Evolutionary conservation across 2,797 vertebrate genomes (phyloP).

Genomic region (Pipistrellus pipistrellus): DNA sequence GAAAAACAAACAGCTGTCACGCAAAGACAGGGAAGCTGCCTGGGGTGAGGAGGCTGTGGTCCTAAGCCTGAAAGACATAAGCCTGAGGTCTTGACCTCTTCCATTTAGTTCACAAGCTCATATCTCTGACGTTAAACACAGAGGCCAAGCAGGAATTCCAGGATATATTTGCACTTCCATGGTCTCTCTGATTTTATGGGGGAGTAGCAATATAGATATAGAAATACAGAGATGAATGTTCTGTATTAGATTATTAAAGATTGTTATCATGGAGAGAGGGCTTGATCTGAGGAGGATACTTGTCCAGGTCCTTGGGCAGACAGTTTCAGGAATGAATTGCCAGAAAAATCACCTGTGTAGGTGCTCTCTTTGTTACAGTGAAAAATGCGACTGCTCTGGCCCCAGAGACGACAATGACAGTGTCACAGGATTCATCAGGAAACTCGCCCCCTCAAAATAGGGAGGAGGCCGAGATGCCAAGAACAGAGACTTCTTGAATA

Average conservation of each 20-base stretch:
- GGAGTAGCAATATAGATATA: not conserved
- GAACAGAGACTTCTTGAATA: not conserved
- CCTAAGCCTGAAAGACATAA: not conserved
- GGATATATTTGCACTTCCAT: not conserved
- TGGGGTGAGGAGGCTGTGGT: not conserved
- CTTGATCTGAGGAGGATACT: not conserved
- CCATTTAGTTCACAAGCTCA: not conserved
- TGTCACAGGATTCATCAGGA: not conserved
- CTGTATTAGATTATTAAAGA: not conserved
- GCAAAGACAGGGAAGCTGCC: slow-evolving; percentile 33
- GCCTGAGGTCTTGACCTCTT: not conserved
- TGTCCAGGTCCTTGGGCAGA: not conserved
- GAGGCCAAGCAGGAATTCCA: not conserved
- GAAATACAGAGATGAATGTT: not conserved
- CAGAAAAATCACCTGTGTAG: not conserved
- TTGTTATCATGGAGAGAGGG: not conserved
- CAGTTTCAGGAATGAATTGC: not conserved
- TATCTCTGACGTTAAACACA: not conserved
- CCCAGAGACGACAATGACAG: not conserved
- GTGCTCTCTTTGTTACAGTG: not conserved
- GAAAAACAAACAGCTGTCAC: slow-evolving; percentile 66
- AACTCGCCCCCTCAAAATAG: not conserved
- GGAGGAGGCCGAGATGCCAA: not conserved
- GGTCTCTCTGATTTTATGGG: not conserved
- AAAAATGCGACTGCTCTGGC: not conserved